Conservation (phyloP, 2,797 vertebrate species). For the Saguinus oedipus region DNA sequence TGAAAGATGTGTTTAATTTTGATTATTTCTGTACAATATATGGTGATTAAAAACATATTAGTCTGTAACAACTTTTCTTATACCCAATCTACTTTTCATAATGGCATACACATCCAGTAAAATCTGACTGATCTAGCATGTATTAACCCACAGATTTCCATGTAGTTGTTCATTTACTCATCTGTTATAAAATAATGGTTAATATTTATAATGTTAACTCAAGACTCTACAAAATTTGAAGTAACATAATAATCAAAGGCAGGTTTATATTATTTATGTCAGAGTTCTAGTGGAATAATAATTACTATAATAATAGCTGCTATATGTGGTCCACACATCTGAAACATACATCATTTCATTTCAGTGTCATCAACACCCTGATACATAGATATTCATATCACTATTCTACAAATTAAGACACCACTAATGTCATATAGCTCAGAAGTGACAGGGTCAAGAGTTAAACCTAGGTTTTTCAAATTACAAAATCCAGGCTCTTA, state of each 20-base stretch:
- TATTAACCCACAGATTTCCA: not conserved
- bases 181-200: not conserved
- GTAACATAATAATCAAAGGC: not conserved
- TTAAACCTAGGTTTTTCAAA: not conserved
- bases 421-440: not conserved
- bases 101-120: not conserved
- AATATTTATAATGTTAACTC: not conserved
- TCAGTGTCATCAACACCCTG: not conserved
- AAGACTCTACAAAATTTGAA: not conserved
- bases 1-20: not conserved
- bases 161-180: not conserved
- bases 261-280: not conserved
- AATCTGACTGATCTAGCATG: not conserved
- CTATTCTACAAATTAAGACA: not conserved
- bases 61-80: not conserved
- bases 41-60: not conserved
- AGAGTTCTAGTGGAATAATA: not conserved
- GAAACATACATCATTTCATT: not conserved
- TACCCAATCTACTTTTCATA: not conserved
- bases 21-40: not conserved
- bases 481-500: not conserved
- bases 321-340: not conserved
- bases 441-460: not conserved
- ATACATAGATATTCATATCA: not conserved
- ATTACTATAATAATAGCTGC: not conserved